Evolutionary conservation across 2,797 vertebrate species (phyloP).

Genomic region (Pseudocheirus occidentalis): DNA sequence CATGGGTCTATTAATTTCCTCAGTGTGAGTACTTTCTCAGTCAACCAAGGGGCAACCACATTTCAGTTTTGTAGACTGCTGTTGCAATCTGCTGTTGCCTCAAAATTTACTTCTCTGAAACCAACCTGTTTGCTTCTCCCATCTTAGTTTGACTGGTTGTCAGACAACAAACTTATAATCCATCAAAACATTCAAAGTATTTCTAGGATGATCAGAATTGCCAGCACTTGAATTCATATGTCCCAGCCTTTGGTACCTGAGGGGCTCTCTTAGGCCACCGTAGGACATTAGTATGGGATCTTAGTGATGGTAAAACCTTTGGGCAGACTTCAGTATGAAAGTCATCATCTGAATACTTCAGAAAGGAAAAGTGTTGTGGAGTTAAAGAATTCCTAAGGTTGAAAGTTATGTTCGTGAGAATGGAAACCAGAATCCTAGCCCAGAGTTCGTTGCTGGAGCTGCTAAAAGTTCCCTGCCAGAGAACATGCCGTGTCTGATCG

Average conservation of each 20-base stretch:
- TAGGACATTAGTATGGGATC: rapidly evolving
- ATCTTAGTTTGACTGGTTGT: not conserved
- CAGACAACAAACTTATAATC: not conserved
- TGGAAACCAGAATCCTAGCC: not conserved
- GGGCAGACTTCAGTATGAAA: not conserved
- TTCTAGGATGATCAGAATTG: not conserved
- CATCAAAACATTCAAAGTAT: not conserved
- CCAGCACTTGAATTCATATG: not conserved
- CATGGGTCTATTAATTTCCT: not conserved
- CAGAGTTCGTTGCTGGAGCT: rapidly evolving
- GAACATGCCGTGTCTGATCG: not conserved
- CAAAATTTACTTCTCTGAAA: not conserved
- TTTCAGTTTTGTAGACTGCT: not conserved
- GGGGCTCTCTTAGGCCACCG: not conserved
- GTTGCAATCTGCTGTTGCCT: not conserved
- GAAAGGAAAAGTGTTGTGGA: rapidly evolving
- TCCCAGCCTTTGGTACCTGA: not conserved
- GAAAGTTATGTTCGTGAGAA: rapidly evolving
- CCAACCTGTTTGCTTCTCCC: not conserved
- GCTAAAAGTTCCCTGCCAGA: rapidly evolving
- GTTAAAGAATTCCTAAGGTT: rapidly evolving
- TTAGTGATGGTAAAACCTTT: not conserved
- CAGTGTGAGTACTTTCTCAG: not conserved
- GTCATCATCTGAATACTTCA: rapidly evolving
- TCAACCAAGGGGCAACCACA: not conserved